Evolutionary conservation across 2,888 invertebrate species (phyloP).

Genomic region (Hypsopygia costalis): DNA sequence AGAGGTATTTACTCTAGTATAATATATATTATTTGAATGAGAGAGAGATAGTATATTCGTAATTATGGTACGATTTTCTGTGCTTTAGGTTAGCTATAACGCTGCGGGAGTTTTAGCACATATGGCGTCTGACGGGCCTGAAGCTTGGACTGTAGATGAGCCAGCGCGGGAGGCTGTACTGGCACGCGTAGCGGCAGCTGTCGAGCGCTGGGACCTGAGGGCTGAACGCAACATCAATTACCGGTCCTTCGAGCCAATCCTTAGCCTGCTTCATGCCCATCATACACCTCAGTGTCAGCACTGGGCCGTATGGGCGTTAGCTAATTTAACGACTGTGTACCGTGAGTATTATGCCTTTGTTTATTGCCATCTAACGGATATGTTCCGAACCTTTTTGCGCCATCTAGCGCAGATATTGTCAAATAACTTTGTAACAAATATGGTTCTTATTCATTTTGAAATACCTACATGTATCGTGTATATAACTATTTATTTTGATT

Average conservation of each 20-base stretch:
- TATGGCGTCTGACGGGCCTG: slow-evolving; percentile 94
- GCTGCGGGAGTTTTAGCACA: slow-evolving; percentile 98
- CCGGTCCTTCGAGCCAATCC: slow-evolving; percentile 94
- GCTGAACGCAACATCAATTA: slow-evolving; percentile 98
- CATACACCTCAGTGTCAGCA: slow-evolving; percentile 96
- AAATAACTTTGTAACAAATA: too few relatives aligned
- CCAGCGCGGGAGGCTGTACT: slow-evolving; percentile 88
- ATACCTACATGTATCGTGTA: too few relatives aligned
- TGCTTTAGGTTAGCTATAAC: slow-evolving; percentile 89
- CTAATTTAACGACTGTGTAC: slow-evolving; percentile 96
- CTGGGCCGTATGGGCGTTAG: slow-evolving; percentile 99
- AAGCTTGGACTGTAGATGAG: slow-evolving; percentile 88
- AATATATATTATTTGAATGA: too few relatives aligned
- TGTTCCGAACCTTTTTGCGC: too few relatives aligned
- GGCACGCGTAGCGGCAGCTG: slow-evolving; percentile 88
- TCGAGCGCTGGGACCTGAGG: slow-evolving; percentile 92
- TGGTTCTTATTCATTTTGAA: too few relatives aligned
- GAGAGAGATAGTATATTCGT: too few relatives aligned
- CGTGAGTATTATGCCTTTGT: slow-evolving; percentile 83
- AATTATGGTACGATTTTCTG: too few relatives aligned
- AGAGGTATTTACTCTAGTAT: slow-evolving; percentile 88
- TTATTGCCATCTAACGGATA: too few relatives aligned
- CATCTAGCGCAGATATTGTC: too few relatives aligned
- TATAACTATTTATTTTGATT: too few relatives aligned
- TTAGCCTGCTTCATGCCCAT: slow-evolving; percentile 89